These are phyloP conservation scores for Apocheima hispidaria DNA, from an alignment of 2,888 invertebrate genomes.

Conservation along the genomic window DNA sequence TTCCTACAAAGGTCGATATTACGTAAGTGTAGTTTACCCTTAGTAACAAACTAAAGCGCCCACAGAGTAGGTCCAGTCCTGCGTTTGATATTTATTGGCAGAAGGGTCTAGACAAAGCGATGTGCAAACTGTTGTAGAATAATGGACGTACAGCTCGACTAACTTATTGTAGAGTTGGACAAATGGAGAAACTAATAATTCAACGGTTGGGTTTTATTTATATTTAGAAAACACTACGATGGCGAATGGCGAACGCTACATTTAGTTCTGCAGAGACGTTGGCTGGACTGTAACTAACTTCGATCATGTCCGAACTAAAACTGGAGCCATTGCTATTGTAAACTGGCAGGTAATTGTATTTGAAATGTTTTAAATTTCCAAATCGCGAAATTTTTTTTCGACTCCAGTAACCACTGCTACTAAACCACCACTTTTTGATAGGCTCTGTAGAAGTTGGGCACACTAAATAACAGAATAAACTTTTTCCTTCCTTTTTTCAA, in stretches of 20 bases:
- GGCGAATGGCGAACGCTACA: neutral
- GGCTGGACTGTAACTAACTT: constrained; percentile 8
- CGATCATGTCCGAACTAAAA: constrained; percentile 2
- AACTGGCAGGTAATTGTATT: constrained; percentile 1
- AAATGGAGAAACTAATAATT: neutral
- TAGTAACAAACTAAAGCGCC: constrained; percentile 9
- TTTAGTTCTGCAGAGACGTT: neutral
- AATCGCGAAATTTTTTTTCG: neutral
- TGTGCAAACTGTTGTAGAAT: constrained; percentile 13
- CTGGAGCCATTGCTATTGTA: constrained; percentile 1
- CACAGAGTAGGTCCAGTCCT: constrained; percentile 4
- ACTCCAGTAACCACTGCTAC: too few relatives aligned
- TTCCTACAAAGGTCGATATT: neutral
- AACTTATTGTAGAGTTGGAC: neutral
- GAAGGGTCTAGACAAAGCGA: constrained; percentile 23
- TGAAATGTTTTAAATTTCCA: neutral
- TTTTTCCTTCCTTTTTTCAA: too few relatives aligned
- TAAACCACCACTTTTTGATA: too few relatives aligned
- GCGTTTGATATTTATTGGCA: constrained; percentile 27
- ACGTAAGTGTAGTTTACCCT: too few relatives aligned
- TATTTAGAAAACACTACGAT: neutral
- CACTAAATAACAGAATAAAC: too few relatives aligned
- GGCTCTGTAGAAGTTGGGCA: neutral
- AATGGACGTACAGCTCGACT: neutral
- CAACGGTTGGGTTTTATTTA: neutral